Evolutionary conservation across 2,888 invertebrate species (phyloP), one percentile per base, ranked within the genome.

Genomic region (Beris chalybata): DNA sequence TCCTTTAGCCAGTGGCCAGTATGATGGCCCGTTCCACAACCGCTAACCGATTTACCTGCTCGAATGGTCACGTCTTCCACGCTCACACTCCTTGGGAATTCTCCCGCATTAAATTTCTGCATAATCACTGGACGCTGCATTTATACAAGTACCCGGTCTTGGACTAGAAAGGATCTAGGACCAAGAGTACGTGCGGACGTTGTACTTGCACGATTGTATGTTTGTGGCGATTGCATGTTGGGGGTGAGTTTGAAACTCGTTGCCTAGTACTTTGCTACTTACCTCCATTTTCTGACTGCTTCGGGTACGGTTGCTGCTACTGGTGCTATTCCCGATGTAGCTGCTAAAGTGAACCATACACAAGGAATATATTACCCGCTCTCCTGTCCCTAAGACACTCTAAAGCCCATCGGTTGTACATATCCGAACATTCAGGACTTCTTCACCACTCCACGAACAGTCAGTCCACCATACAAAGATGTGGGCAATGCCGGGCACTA

Each of bases 331-430:
- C 48, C 30, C 38, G 9, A 57, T 66, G 68, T 57, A 68, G 66
- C 64, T 64, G 66, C 64, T 58, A 64, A 68, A 68, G 58, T 68
- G 57, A 53, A 66, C 47, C 66, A 66, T 68, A 66, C 59, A 69
- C 69, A 69, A 69, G 69, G 66, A 69, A 69, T 69, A 69, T 67
- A 67, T 66, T 66, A 66, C 69, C 58, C 69, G 55, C 31, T 64
- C 69, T 47, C 12, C n/a, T 13, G 61, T 29, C 38, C 61, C 61
- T 61, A 61, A 61, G 61, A 61, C 50, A 22, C 52, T 52, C 11
- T 52, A 22, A 38, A 52, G 64, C 64, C 55, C 50, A 56, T 64
- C 64, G 58, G 32, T 54, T 59, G 59, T 48, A 55, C 56, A 50
- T 54, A 66, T 63, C 66, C 65, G 66, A 64, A 61, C 54, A 68